Evolutionary conservation across 1,140 invertebrate species (phyloP).

Genomic region (Babylonia areolata): DNA sequence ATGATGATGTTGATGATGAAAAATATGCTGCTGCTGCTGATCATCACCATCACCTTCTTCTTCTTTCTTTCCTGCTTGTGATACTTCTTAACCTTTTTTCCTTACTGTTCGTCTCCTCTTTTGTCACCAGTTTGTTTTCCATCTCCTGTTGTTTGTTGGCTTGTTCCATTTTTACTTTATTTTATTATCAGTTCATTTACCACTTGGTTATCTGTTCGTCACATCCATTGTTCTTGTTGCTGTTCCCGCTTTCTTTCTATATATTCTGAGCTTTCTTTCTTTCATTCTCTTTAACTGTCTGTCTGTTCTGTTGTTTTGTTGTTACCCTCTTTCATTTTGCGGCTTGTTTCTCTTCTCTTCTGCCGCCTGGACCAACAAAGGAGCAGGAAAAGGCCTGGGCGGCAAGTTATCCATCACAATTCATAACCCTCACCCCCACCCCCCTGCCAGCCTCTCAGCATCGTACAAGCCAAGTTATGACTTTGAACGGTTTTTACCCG

Average conservation of each 20-base stretch:
- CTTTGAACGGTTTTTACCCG: background rate
- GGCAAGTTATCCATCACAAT: background rate
- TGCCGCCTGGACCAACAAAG: background rate
- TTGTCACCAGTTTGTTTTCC: too few species aligned
- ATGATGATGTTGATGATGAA: too few species aligned
- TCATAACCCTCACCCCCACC: background rate
- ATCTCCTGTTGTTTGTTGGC: too few species aligned
- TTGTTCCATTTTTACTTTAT: too few species aligned
- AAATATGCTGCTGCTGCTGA: too few species aligned
- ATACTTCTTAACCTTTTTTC: too few species aligned
- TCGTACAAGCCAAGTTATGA: background rate
- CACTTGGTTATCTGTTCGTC: too few species aligned
- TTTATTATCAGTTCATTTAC: too few species aligned
- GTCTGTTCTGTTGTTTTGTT: background rate
- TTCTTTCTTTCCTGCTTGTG: background rate
- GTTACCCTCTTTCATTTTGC: background rate
- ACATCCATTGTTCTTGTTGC: too few species aligned
- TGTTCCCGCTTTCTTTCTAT: too few species aligned
- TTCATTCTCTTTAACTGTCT: background rate
- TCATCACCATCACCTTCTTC: background rate
- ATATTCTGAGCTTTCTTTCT: background rate
- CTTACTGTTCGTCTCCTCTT: too few species aligned
- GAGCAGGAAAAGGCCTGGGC: background rate
- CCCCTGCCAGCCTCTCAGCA: background rate
- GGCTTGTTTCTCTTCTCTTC: background rate